These are phyloP conservation scores for Erpetoichthys calabaricus DNA, from an alignment of 2,797 vertebrate species.

Conservation along the genomic window DNA sequence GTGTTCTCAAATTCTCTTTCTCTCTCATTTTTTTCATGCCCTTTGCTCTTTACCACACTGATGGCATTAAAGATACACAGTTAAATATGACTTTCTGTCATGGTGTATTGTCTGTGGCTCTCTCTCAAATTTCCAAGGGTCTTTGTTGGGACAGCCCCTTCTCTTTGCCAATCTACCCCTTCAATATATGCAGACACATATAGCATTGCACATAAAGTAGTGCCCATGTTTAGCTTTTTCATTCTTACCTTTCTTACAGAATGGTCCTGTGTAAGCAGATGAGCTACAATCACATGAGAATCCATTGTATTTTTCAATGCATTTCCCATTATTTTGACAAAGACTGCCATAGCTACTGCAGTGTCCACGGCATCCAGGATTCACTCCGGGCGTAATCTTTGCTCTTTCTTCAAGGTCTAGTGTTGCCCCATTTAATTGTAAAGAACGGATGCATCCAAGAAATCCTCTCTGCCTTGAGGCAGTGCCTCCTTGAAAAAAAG, in stretches of 20 bases:
- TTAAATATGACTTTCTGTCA: too few relatives aligned
- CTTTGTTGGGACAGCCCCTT: too few relatives aligned
- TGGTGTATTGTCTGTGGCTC: too few relatives aligned
- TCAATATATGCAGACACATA: too few relatives aligned
- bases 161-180: too few relatives aligned
- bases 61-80: too few relatives aligned
- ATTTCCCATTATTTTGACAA: slow-evolving; percentile 68
- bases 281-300: slow-evolving; percentile 71
- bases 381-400: slow-evolving; percentile 74
- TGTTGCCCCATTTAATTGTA: slow-evolving; percentile 70
- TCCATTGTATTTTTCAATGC: slow-evolving; percentile 61
- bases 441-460: slow-evolving; percentile 74
- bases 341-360: slow-evolving; percentile 78
- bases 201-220: too few relatives aligned
- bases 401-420: slow-evolving; percentile 78
- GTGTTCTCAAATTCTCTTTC: too few relatives aligned
- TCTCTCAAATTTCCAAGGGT: too few relatives aligned
- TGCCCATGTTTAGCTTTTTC: too few relatives aligned
- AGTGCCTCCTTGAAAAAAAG: slow-evolving; percentile 58
- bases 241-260: slow-evolving; percentile 67
- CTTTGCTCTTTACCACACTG: too few relatives aligned
- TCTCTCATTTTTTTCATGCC: too few relatives aligned
- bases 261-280: slow-evolving; percentile 65
- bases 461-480: slow-evolving; percentile 87
- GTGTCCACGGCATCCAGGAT: slow-evolving; percentile 73